Base-by-base conservation (phyloP, 2,113 vertebrate species). In the Scophthalmus maximus region DNA sequence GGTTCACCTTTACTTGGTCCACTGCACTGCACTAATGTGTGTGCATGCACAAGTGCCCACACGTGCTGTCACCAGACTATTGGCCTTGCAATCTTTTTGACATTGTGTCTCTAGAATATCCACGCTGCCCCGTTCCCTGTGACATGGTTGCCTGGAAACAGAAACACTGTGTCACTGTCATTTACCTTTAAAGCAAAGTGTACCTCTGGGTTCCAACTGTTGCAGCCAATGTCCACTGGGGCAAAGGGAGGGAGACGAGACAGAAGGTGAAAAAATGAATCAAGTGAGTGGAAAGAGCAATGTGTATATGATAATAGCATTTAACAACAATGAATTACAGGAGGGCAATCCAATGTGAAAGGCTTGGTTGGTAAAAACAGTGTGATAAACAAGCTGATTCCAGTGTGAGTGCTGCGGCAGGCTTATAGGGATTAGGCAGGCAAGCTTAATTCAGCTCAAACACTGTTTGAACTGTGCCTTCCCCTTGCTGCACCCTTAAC, bases 351-450 rank as follows among this genome's bases (percentile, higher is more conserved):
- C 63, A 76, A 26, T 79, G 80, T 60, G 75, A 87, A 84, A 85
- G 70, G 66, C 68, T 72, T 6, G 76, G 75, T 70, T 72, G 68
- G 66, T 76, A 59, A 81, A 82, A 88, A 73, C 89, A 79, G 78
- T 72, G 82, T 75, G 61, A 88, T 90, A 92, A 91, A 91, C 90
- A 91, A 88, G 82, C 79, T 85, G 89, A 89, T 86, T 87, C 78
- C 66, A 74, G 86, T 66, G 84, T 78, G 76, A 86, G 84, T 68
- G 79, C 87, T 79, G 86, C 85, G 77, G 85, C 78, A 70, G 90
- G 91, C 85, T 91, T 91, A 88, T 75, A 74, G 88, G 91, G 90
- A 92, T 93, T 91, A 93, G 73, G 87, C 84, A 83, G 87, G 68
- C 85, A 76, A 84, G 89, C 87, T 92, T 92, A 91, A 91, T 89